Percentiles rank a stretch among this genome's conserved stretches.
Conservation (phyloP, 2,888 invertebrate genomes). For the Catonia carolina region DNA sequence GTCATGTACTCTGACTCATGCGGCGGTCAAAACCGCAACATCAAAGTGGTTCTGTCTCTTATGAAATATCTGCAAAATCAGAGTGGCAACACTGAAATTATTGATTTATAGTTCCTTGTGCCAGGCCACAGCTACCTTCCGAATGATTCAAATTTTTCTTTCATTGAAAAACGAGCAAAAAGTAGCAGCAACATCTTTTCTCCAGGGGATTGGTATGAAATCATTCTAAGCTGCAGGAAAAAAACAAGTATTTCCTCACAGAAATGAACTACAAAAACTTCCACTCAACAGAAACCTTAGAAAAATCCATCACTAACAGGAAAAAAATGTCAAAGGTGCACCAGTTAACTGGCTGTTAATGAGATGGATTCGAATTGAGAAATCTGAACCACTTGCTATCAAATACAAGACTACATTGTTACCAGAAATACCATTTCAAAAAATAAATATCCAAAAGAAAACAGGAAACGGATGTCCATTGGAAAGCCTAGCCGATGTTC, state of each 20-base stretch:
- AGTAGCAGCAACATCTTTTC: conserved; percentile 5
- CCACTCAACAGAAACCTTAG: not conserved
- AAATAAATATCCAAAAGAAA: not conserved
- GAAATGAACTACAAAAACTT: not conserved
- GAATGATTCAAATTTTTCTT: conserved; percentile 20
- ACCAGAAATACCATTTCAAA: not conserved
- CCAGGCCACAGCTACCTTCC: conserved; percentile 17
- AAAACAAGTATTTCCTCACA: not conserved
- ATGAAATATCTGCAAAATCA: conserved; percentile 10
- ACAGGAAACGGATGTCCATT: not conserved
- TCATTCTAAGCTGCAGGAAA: not conserved
- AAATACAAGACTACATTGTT: conserved; percentile 10
- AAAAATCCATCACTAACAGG: not conserved
- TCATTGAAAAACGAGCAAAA: conserved; percentile 22
- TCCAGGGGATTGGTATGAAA: conserved; percentile 11
- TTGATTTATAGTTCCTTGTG: conserved; percentile 14
- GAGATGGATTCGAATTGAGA: conserved; percentile 9
- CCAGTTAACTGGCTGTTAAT: not conserved
- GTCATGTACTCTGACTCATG: conserved; percentile 15
- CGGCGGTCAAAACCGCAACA: conserved; percentile 17
- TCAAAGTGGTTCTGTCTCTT: conserved; percentile 11
- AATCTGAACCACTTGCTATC: conserved; percentile 13
- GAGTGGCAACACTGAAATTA: not conserved
- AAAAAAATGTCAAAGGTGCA: not conserved
- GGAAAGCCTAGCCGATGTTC: not conserved